Percentiles rank a stretch among this genome's conserved stretches.
These are phyloP conservation scores for Aeoliscus strigatus DNA, from an alignment of 2,797 vertebrate species.

Conservation along the genomic window DNA sequence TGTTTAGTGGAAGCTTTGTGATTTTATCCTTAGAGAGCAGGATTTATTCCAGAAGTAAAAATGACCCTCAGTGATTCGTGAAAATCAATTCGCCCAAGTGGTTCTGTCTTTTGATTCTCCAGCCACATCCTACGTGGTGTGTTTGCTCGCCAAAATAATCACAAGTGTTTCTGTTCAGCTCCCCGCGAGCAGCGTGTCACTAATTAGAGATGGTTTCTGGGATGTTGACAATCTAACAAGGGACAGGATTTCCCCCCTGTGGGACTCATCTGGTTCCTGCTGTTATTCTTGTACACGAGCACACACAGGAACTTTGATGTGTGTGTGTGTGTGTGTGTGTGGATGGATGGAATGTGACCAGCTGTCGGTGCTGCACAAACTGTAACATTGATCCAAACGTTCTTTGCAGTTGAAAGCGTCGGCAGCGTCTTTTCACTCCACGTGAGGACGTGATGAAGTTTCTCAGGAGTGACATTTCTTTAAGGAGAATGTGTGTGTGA, in stretches of 20 bases:
- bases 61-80: conserved; percentile 17
- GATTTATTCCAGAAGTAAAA: conserved; percentile 44
- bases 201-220: conserved; percentile 72
- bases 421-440: too few relatives aligned
- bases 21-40: conserved; percentile 39
- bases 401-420: too few relatives aligned
- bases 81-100: conserved; percentile 25
- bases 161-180: conserved; percentile 64
- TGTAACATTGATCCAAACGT: conserved; percentile 17
- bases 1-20: conserved; percentile 65
- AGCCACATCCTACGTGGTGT: conserved; percentile 4
- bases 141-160: conserved; percentile 62
- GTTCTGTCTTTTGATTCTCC: conserved; percentile 22
- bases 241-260: conserved; percentile 55
- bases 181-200: conserved; percentile 59
- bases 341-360: conserved; percentile 47
- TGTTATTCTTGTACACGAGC: conserved; percentile 65
- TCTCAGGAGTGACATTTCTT: too few relatives aligned
- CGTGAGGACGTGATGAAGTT: too few relatives aligned
- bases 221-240: conserved; percentile 60
- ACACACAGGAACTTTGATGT: conserved; percentile 53
- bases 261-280: conserved; percentile 68
- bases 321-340: conserved; percentile 33
- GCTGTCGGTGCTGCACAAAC: conserved; percentile 47
- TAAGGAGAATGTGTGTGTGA: too few relatives aligned